Base-by-base conservation (phyloP, 2,113 vertebrate species). In the Capreolus pygargus region DNA sequence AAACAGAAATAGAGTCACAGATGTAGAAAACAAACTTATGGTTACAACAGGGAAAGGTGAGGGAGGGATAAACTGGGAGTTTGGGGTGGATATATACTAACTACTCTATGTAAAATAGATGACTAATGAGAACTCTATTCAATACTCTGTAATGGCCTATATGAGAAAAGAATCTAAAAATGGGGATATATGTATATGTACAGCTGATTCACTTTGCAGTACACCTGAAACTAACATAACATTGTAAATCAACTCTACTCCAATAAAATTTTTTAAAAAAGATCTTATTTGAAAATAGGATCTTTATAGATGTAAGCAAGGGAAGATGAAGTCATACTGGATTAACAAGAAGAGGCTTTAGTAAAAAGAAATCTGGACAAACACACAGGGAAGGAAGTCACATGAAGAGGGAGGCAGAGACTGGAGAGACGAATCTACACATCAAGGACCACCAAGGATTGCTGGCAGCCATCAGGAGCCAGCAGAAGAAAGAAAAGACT, bases 361-460 rank as follows among this genome's bases (percentile, higher is more conserved):
- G 28, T 52, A 43, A 43, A 28, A 60, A 39, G 55, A n/a, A 16
- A 19, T 14, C 2, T 17, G 23, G 25, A 28, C 23, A 61, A 58
- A 67, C 58, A 23, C 27, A 52, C 7, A 12, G 45, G 17, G 58
- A 58, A 52, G 25, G 27, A 83, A 33, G 90, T 79, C 47, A 0
- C 0, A 10, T 6, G 43, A 76, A 58, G 64, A 76, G 54, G 43
- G 7, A 15, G 82, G 54, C 25, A 52, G 67, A 50, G 16, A 19
- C 3, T 21, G 19, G 58, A 54, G 16, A 33, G n/a, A 39, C 0
- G 11, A 1, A 6, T 1, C 57, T 52, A 17, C 23, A n/a, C 13
- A n/a, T 2, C 60, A 33, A 30, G 19, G 36, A 11, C 28, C 36
- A 6, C 36, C 36, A 3, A 25, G 19, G 47, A 30, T 2, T 21